Evolutionary conservation across 1,140 invertebrate genomes (phyloP).

Genomic region (Armadillidium nasatum): DNA sequence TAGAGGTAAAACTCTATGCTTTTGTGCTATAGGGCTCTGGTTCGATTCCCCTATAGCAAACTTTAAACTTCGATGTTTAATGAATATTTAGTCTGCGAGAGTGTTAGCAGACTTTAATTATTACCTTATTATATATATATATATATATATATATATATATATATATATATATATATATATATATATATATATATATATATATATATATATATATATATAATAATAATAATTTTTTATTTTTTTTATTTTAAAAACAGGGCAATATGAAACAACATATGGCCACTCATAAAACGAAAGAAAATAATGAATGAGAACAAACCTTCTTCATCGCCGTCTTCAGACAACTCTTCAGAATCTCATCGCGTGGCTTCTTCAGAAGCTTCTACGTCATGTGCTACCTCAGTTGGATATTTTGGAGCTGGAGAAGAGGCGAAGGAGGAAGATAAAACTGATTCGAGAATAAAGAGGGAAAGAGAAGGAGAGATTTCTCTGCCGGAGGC

Average conservation of each 20-base stretch:
- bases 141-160: slow-evolving; percentile 5
- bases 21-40: too few species aligned
- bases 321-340: slow-evolving; percentile 3
- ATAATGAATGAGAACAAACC: slow-evolving; percentile 20
- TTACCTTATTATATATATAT: slow-evolving; percentile 3
- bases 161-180: slow-evolving; percentile 15
- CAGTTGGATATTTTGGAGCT: background rate
- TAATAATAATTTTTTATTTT: background rate
- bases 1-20: too few species aligned
- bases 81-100: too few species aligned
- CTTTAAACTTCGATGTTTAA: too few species aligned
- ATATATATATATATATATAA: slow-evolving; percentile 12
- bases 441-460: slow-evolving; percentile 30
- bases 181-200: slow-evolving; percentile 15
- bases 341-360: slow-evolving; percentile 5
- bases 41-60: too few species aligned
- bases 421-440: slow-evolving; percentile 28
- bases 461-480: slow-evolving; percentile 41
- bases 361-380: background rate
- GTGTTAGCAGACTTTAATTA: too few species aligned
- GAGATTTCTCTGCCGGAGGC: slow-evolving; percentile 37
- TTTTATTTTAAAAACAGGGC: slow-evolving; percentile 59
- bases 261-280: slow-evolving; percentile 98
- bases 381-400: slow-evolving; percentile 10
- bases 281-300: slow-evolving; percentile 69